Percentiles rank a stretch among this genome's conserved stretches.
These are phyloP conservation scores for Halocynthia roretzi DNA, from an alignment of 23 tunicate genomes.

Conservation along the genomic window DNA sequence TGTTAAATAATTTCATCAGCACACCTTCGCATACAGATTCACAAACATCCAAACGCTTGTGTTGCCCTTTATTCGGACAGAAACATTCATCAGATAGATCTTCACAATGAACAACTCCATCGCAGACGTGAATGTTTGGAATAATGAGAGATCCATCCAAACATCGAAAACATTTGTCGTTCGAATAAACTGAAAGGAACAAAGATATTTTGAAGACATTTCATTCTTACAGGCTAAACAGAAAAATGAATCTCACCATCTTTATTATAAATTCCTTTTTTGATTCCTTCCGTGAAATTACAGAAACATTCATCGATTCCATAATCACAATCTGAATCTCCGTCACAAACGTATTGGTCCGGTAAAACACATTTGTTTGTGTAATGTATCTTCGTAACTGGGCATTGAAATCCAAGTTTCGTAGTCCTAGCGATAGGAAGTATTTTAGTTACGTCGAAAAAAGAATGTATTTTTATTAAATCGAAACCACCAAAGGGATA, in stretches of 20 bases:
- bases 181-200: conserved; percentile 18
- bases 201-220: background rate
- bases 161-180: conserved; percentile 50
- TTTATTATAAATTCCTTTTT: conserved; percentile 9
- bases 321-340: conserved; percentile 57
- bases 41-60: conserved; percentile 12
- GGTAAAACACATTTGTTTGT: conserved; percentile 53
- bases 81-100: conserved; percentile 55
- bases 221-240: background rate
- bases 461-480: background rate
- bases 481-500: background rate
- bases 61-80: conserved; percentile 12
- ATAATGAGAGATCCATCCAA: conserved; percentile 32
- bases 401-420: conserved; percentile 38
- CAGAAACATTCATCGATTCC: conserved; percentile 86
- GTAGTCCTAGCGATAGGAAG: conserved; percentile 34
- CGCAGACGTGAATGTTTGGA: conserved; percentile 43
- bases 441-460: background rate
- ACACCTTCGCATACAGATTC: conserved; percentile 37
- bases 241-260: conserved; percentile 3
- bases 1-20: background rate
- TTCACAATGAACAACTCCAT: conserved; percentile 31
- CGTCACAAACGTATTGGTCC: conserved; percentile 56
- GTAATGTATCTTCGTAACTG: conserved; percentile 32
- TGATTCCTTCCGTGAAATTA: conserved; percentile 10